phyloP scores from a whole-genome alignment of 2,888 invertebrate genomes.

The Sycophila texana region DNA sequence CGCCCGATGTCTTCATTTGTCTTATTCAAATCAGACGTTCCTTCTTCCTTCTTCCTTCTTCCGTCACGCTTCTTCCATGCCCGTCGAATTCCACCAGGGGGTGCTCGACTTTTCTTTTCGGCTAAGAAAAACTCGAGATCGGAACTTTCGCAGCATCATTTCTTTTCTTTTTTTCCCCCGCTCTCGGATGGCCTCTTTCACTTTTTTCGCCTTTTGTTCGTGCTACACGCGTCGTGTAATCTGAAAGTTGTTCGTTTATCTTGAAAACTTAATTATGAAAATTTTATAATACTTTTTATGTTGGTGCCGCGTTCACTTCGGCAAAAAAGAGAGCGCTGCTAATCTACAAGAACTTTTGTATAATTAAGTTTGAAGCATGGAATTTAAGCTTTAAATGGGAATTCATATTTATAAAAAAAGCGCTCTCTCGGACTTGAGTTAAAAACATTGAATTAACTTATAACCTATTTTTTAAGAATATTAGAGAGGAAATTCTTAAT shows the following conservation, averaged over 20 bases:
- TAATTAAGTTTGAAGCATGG: neutral
- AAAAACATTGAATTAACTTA: no score
- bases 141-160: neutral
- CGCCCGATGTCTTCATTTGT: slow-evolving; percentile 54
- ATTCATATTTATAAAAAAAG: no score
- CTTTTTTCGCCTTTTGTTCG: neutral
- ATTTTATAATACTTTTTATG: neutral
- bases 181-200: neutral
- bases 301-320: neutral
- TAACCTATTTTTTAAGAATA: no score
- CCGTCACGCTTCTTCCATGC: neutral
- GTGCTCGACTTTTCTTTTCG: slow-evolving; percentile 23
- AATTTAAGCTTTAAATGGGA: neutral
- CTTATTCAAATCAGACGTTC: slow-evolving; percentile 53
- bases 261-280: neutral
- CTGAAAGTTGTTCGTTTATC: slow-evolving; percentile 3
- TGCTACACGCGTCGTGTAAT: neutral
- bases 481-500: no score
- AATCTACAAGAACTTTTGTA: neutral
- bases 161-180: no score
- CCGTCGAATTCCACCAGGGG: slow-evolving; percentile 29
- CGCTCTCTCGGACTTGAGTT: no score
- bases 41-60: no score
- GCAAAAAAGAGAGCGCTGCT: neutral
- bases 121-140: neutral